phyloP scores from a whole-genome alignment of 2,888 invertebrate species.

The Xestia ashworthii region DNA sequence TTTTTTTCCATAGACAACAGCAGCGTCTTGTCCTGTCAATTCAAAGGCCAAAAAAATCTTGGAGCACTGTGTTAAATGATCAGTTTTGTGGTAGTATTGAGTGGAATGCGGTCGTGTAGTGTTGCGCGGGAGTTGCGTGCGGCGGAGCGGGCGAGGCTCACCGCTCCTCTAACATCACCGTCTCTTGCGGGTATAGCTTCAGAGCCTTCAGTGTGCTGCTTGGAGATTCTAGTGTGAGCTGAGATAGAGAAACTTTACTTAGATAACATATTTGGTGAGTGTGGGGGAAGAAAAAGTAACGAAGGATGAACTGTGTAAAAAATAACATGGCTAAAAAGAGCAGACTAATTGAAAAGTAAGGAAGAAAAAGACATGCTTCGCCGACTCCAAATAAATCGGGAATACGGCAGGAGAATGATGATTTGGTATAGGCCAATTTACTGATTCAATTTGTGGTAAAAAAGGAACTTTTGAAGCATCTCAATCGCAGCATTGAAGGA shows the following conservation, averaged over 20 bases:
- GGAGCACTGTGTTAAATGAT: not conserved
- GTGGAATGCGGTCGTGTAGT: slow-evolving; percentile 30
- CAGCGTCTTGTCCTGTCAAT: not conserved
- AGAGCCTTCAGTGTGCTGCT: slow-evolving; percentile 94
- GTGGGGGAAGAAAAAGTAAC: not conserved
- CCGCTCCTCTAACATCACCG: slow-evolving; percentile 98
- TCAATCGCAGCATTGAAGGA: no score
- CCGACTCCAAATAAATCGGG: not conserved
- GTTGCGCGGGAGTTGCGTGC: slow-evolving; percentile 36
- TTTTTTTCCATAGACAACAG: not conserved
- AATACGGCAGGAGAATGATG: not conserved
- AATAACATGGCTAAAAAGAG: not conserved
- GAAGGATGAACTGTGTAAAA: not conserved
- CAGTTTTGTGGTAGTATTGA: not conserved
- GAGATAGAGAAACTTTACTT: not conserved
- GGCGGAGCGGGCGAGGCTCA: slow-evolving; percentile 86
- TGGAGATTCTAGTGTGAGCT: slow-evolving; percentile 94
- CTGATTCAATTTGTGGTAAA: not conserved
- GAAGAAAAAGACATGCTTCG: not conserved
- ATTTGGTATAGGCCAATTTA: not conserved
- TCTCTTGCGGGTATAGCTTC: slow-evolving; percentile 98
- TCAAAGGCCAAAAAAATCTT: not conserved
- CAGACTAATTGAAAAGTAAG: not conserved
- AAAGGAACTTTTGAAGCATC: not conserved
- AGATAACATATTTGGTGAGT: not conserved